Evolutionary conservation across 2,888 invertebrate genomes (phyloP), one percentile per base, ranked within the genome.

Genomic region (Heliconius cydno): DNA sequence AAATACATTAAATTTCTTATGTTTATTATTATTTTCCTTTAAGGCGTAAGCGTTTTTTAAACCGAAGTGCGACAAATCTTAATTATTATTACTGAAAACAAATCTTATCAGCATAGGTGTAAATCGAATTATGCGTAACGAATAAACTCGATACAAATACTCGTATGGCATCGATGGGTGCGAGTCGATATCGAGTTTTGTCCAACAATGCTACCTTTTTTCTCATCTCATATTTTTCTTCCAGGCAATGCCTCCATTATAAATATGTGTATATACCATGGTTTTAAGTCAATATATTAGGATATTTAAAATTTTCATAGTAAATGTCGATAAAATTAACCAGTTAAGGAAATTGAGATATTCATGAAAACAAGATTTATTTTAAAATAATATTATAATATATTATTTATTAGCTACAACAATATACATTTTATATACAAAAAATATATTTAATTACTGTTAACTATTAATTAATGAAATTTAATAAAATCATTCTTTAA

Each of bases 211-310:
- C 90, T 88, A 86, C 90, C 25, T 91, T 92, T 93, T 91, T 83
- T 87, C 86, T 85, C 41, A 86, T 89, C 86, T 92, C 46, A 28
- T 92, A 90, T 91, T 93, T 92, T 88, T 88, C 87, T 88, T 87
- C 87, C 91, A 92, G 91, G 92, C 94, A 90, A 89, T 93, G 94
- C 91, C 93, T 92, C 86, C 87, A 85, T 86, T 88, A 88, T 90
- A 90, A 92, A 90, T 90, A 90, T 89, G 89, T 87, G 87, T 84
- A 80, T 34, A 75, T 67, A 4, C 92, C 89, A 90, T 86, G 76
- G 74, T 80, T 86, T 83, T 78, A 78, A 81, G 84, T 66, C 22
- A 66, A 65, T 84, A 81, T 82, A 83, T 78, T 41, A 76, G 85
- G 85, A 83, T 41, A 78, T 52, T 57, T 65, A 41, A 34, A n/a